Conservation (phyloP, 2,113 vertebrate species). For the Lamprotornis superbus region DNA sequence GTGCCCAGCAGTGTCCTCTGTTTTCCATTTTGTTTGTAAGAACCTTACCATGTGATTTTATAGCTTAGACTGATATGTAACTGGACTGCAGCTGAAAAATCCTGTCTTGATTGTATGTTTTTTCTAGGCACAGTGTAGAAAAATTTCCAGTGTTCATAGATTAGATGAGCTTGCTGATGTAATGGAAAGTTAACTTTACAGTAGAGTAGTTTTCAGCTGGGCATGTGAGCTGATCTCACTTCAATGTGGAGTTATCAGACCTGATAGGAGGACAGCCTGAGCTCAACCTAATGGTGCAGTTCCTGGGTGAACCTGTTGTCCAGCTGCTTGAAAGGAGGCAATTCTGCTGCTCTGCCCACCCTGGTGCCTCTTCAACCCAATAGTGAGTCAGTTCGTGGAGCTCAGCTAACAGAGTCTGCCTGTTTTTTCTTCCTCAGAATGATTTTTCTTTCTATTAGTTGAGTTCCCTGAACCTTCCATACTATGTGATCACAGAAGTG, state of each 20-base stretch:
- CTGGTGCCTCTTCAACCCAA: background rate
- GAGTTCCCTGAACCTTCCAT: background rate
- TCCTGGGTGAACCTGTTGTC: background rate
- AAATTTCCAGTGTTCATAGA: background rate
- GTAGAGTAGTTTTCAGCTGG: background rate
- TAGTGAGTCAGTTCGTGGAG: background rate
- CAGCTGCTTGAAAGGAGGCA: background rate
- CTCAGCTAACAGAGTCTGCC: background rate
- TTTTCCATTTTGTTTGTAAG: background rate
- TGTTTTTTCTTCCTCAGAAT: background rate
- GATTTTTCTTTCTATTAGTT: background rate
- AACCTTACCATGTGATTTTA: accelerated
- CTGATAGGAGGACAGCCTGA: background rate
- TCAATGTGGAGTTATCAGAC: background rate
- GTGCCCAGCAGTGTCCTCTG: background rate
- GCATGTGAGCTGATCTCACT: background rate
- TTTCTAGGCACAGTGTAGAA: background rate
- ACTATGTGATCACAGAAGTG: background rate
- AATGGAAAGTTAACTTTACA: background rate
- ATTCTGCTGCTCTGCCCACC: background rate
- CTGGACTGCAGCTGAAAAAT: background rate
- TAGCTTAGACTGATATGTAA: background rate
- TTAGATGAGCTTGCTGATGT: background rate
- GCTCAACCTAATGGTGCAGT: accelerated
- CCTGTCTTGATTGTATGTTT: background rate